A percentile compares a stretch with the other conserved stretches of the same genome.
Conservation (phyloP, 2,888 invertebrate species). For the Oegoconia quadripuncta region DNA sequence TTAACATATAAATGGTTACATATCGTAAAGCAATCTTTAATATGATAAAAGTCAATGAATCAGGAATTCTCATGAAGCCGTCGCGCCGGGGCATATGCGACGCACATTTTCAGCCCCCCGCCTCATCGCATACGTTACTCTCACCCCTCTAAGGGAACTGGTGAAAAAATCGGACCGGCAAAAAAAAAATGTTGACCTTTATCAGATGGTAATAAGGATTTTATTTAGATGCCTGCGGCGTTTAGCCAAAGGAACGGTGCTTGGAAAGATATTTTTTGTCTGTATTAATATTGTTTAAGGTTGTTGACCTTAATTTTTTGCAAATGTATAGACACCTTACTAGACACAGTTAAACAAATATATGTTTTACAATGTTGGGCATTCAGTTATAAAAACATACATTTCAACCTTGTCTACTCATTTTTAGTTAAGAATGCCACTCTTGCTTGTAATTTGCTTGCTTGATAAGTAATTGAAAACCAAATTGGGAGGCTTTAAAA, state of each 20-base stretch:
- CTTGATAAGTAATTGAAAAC: too few species aligned
- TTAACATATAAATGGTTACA: too few species aligned
- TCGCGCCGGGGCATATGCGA: slow-evolving; percentile 57
- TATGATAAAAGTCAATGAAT: slow-evolving; percentile 58
- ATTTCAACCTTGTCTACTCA: too few species aligned
- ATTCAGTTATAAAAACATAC: too few species aligned
- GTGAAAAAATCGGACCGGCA: slow-evolving; percentile 58
- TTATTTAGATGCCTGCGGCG: slow-evolving; percentile 18
- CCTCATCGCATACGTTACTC: slow-evolving; percentile 33
- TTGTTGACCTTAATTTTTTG: slow-evolving; percentile 42
- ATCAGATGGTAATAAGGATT: slow-evolving; percentile 24
- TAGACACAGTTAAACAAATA: background rate
- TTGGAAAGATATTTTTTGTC: slow-evolving; percentile 43
- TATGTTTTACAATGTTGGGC: too few species aligned
- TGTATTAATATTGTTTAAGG: slow-evolving; percentile 31
- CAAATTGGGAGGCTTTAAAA: too few species aligned
- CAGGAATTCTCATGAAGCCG: slow-evolving; percentile 70
- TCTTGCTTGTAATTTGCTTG: too few species aligned
- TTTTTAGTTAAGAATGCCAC: too few species aligned
- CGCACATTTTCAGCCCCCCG: slow-evolving; percentile 60
- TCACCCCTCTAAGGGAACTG: slow-evolving; percentile 60
- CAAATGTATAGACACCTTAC: slow-evolving; percentile 7
- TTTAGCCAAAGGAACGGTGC: slow-evolving; percentile 25
- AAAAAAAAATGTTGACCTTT: slow-evolving; percentile 36
- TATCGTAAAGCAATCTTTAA: slow-evolving; percentile 27